A percentile compares a stretch with the other conserved stretches of the same genome.
Conservation (phyloP, 2,797 vertebrate genomes). For the Tapera naevia region DNA sequence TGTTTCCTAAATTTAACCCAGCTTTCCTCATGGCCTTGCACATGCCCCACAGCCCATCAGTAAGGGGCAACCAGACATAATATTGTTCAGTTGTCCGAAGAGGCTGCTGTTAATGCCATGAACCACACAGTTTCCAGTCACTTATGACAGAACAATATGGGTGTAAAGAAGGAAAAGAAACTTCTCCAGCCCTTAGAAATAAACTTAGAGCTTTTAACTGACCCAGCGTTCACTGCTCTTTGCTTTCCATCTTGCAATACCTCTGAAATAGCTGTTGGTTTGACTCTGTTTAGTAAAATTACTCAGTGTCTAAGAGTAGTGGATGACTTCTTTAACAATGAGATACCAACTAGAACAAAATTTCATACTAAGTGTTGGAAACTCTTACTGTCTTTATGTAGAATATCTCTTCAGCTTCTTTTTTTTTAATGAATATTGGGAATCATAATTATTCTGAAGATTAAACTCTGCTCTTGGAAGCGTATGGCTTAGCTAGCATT, state of each 20-base stretch:
- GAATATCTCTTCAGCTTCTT: background rate
- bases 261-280: background rate
- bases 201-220: background rate
- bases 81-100: background rate
- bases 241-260: background rate
- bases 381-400: background rate
- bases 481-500: background rate
- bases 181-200: background rate
- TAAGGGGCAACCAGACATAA: rapidly evolving
- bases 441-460: background rate
- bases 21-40: rapidly evolving
- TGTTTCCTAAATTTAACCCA: background rate
- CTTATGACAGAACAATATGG: background rate
- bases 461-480: background rate
- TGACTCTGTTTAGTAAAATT: background rate
- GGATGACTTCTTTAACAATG: background rate
- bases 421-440: background rate
- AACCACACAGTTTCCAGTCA: background rate
- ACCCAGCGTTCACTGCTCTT: background rate
- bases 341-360: background rate
- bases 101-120: background rate
- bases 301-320: background rate
- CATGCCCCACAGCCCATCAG: rapidly evolving
- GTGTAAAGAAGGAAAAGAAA: background rate
- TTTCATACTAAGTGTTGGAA: background rate